Evolutionary conservation across 2,888 invertebrate genomes (phyloP).

Genomic region (Polylopha cassiicola): DNA sequence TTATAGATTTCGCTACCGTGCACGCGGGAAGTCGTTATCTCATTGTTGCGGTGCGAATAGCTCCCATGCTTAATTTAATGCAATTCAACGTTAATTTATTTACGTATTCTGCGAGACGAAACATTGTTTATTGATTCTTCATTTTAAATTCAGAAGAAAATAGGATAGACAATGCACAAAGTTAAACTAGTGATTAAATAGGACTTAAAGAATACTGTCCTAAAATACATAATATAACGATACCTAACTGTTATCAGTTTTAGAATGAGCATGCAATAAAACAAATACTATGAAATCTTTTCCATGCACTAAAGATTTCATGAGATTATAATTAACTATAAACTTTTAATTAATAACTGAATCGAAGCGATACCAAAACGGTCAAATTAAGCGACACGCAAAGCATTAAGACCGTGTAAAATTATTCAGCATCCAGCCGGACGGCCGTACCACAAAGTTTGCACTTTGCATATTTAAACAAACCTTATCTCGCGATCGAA

Average conservation of each 20-base stretch:
- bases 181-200: too few species aligned
- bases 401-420: constrained; percentile 72
- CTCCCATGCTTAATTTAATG: constrained; percentile 16
- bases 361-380: constrained; percentile 49
- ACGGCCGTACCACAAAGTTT: constrained; percentile 63
- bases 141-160: too few species aligned
- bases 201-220: too few species aligned
- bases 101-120: constrained; percentile 10
- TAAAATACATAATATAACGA: too few species aligned
- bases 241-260: too few species aligned
- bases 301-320: too few species aligned
- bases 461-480: constrained; percentile 75
- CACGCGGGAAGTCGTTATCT: constrained; percentile 40
- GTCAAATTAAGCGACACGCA: constrained; percentile 63
- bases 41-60: constrained; percentile 30
- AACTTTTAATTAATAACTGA: constrained; percentile 31
- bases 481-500: constrained; percentile 72
- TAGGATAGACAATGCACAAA: too few species aligned
- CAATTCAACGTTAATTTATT: constrained; percentile 12
- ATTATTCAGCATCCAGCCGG: constrained; percentile 72
- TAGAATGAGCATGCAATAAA: too few species aligned
- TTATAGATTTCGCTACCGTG: constrained; percentile 48
- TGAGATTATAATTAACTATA: background rate
- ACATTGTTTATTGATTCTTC: constrained; percentile 1
- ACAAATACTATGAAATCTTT: too few species aligned